Conservation (phyloP, 2,113 vertebrate species). For the Dromiciops gliroides region DNA sequence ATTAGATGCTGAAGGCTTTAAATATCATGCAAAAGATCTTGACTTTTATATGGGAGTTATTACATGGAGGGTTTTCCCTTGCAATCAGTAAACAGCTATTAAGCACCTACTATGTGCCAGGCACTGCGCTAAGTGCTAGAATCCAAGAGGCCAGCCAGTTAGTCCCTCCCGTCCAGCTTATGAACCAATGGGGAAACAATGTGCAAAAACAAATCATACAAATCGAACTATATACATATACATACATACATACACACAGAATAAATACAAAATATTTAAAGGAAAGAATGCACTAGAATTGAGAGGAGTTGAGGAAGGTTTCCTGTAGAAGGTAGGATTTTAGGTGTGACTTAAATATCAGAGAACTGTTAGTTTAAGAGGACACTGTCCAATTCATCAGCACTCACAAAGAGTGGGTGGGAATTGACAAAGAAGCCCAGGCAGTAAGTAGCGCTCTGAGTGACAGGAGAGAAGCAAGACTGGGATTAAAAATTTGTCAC, state of each 20-base stretch:
- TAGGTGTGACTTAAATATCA: background rate
- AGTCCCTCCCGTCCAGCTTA: background rate
- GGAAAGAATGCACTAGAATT: background rate
- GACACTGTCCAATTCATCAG: background rate
- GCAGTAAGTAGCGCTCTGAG: background rate
- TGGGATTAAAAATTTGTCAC: background rate
- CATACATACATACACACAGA: background rate
- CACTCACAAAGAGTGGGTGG: background rate
- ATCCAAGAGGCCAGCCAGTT: background rate
- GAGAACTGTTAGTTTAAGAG: background rate
- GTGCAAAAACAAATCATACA: too few relatives aligned
- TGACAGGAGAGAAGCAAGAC: background rate
- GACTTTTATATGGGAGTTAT: background rate
- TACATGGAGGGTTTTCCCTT: background rate
- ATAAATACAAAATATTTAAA: conserved; percentile 30
- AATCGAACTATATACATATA: background rate
- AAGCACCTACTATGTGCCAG: background rate
- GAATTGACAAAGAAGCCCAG: background rate
- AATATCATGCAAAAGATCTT: background rate
- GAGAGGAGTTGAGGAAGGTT: background rate
- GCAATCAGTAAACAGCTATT: background rate
- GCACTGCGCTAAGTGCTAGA: background rate
- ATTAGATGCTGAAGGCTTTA: background rate
- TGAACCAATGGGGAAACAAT: background rate
- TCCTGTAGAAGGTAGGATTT: background rate